Percentiles rank a stretch among this genome's conserved stretches.
These are phyloP conservation scores for Xestia rhomboidea DNA, from an alignment of 2,888 invertebrate genomes.

Conservation along the genomic window DNA sequence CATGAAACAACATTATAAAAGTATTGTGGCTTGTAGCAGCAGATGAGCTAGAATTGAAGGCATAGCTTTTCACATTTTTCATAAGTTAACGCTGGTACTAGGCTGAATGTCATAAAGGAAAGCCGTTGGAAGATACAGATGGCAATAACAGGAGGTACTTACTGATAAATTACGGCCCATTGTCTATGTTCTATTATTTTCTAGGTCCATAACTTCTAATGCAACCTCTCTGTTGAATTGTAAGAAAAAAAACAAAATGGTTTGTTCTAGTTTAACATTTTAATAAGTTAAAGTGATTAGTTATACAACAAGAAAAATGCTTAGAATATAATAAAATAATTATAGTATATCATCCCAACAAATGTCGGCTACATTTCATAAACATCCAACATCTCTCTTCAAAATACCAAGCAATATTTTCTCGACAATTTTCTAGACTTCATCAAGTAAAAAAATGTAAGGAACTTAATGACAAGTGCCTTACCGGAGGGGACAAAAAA, in stretches of 20 bases:
- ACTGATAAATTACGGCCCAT: background rate
- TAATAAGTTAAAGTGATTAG: background rate
- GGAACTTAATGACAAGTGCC: constrained; percentile 67
- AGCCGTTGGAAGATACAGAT: constrained; percentile 4
- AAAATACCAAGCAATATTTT: constrained; percentile 3
- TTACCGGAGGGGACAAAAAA: constrained; percentile 53
- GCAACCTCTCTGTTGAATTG: background rate
- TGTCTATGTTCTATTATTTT: constrained; percentile 11
- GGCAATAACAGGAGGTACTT: constrained; percentile 4
- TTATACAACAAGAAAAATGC: background rate
- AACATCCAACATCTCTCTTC: background rate
- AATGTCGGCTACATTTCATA: background rate
- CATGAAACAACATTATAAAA: too few species aligned
- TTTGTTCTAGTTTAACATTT: background rate
- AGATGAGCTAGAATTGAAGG: background rate
- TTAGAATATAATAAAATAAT: background rate
- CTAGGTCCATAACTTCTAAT: background rate
- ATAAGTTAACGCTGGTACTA: background rate
- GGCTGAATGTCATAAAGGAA: background rate
- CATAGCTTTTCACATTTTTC: background rate
- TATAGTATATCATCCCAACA: too few species aligned
- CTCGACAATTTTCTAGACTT: background rate
- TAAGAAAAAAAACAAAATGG: background rate
- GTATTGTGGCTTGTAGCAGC: background rate
- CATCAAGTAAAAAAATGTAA: constrained; percentile 50